phyloP scores from a whole-genome alignment of 2,888 invertebrate genomes.

The Eupelmus urozonus region DNA sequence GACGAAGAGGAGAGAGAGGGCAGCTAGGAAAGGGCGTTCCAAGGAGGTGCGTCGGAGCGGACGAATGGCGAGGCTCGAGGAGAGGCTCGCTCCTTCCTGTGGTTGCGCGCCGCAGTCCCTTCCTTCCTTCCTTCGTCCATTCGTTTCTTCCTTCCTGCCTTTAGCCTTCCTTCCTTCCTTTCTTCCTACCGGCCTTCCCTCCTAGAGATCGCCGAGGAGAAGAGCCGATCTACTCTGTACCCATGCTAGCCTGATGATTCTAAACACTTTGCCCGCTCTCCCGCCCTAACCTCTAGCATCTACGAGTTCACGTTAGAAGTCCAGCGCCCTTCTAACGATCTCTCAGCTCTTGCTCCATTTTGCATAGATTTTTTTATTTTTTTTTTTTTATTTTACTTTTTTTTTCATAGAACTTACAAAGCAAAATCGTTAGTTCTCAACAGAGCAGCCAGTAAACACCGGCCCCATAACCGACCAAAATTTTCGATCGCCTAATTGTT shows the following conservation, averaged over 20 bases:
- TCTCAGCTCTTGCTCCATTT: no score
- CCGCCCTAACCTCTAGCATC: slow-evolving; percentile 26
- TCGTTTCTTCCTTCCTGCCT: slow-evolving; percentile 49
- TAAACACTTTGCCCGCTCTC: slow-evolving; percentile 68
- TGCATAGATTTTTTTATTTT: no score
- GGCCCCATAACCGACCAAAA: no score
- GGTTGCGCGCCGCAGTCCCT: slow-evolving; percentile 23
- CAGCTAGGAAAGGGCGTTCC: slow-evolving; percentile 32
- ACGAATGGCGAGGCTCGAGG: slow-evolving; percentile 5
- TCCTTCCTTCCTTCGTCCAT: slow-evolving; percentile 54
- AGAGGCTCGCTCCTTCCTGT: slow-evolving; percentile 45
- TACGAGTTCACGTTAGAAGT: not conserved
- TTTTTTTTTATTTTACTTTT: no score
- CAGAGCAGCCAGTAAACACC: no score
- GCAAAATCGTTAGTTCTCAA: no score
- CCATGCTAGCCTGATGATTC: slow-evolving; percentile 73
- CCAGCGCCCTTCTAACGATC: no score
- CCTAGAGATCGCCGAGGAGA: no score
- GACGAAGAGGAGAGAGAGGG: slow-evolving; percentile 16
- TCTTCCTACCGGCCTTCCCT: slow-evolving; percentile 13
- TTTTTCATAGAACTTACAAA: no score
- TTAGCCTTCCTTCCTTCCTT: slow-evolving; percentile 58
- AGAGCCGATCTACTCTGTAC: slow-evolving; percentile 59
- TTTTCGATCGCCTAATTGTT: not conserved
- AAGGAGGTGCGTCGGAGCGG: slow-evolving; percentile 2